Percentiles rank a stretch among this genome's conserved stretches.
Evolutionary conservation across 1,140 invertebrate species (phyloP).

Genomic region (Cephus cinctus): DNA sequence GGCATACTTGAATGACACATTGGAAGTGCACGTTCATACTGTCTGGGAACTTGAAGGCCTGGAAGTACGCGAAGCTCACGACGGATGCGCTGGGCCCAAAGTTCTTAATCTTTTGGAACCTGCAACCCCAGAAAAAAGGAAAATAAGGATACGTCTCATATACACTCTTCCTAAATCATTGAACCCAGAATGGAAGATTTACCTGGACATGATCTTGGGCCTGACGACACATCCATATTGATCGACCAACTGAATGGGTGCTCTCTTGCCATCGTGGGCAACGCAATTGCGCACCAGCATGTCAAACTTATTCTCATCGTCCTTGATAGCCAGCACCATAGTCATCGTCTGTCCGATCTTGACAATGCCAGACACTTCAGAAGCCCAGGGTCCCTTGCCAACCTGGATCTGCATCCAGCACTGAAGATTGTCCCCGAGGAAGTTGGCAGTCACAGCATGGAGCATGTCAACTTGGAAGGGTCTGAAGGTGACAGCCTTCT

Average conservation of each 20-base stretch:
- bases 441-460: constrained; percentile 91
- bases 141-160: too few relatives aligned
- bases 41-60: constrained; percentile 95
- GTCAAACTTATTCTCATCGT: constrained; percentile 94
- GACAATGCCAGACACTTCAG: constrained; percentile 90
- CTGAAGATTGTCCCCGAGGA: constrained; percentile 90
- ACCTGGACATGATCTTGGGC: constrained; percentile 86
- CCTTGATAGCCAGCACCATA: constrained; percentile 92
- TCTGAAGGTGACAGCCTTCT: constrained; percentile 90
- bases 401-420: constrained; percentile 97
- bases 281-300: constrained; percentile 94
- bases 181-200: constrained; percentile 4
- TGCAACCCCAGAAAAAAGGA: too few relatives aligned
- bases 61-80: constrained; percentile 93
- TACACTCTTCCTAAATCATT: background rate
- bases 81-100: constrained; percentile 92
- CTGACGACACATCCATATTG: constrained; percentile 88
- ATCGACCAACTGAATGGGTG: constrained; percentile 90
- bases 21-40: constrained; percentile 98
- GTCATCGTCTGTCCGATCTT: constrained; percentile 97
- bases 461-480: constrained; percentile 94
- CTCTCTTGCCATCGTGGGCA: constrained; percentile 89
- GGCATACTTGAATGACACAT: constrained; percentile 92
- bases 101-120: constrained; percentile 95
- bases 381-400: constrained; percentile 92